Conservation (phyloP, 2,113 vertebrate species). For the Carassius carassius region DNA sequence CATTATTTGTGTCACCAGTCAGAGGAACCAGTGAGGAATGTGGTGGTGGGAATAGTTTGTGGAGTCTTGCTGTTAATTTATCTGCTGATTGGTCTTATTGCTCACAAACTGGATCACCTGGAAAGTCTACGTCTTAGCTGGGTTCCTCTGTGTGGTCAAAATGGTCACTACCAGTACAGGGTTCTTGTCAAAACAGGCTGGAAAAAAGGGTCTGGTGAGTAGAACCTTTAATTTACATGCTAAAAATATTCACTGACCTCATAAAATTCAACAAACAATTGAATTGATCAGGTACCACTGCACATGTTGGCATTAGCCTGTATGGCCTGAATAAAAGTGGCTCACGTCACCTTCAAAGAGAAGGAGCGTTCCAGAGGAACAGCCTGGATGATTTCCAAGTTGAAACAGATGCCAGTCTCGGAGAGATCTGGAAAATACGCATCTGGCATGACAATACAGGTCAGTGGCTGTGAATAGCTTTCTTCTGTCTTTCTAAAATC, state of each 20-base stretch:
- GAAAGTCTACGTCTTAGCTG: slow-evolving; percentile 71
- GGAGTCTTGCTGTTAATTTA: slow-evolving; percentile 72
- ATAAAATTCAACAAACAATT: neutral
- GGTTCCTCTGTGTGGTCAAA: slow-evolving; percentile 75
- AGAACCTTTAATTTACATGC: neutral
- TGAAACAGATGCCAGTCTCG: slow-evolving; percentile 76
- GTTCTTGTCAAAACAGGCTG: slow-evolving; percentile 81
- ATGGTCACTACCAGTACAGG: slow-evolving; percentile 75
- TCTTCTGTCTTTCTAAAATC: neutral
- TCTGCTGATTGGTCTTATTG: slow-evolving; percentile 73
- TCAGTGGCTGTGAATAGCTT: slow-evolving; percentile 42
- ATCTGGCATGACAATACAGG: slow-evolving; percentile 86
- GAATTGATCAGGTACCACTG: slow-evolving; percentile 73
- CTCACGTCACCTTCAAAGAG: slow-evolving; percentile 75
- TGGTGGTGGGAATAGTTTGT: slow-evolving; percentile 73
- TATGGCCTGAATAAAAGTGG: slow-evolving; percentile 79
- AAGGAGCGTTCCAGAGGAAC: slow-evolving; percentile 77
- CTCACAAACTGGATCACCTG: slow-evolving; percentile 79
- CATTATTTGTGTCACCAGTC: slow-evolving; percentile 59
- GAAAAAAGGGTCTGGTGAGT: slow-evolving; percentile 74
- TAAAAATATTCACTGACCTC: neutral
- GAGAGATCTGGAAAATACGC: slow-evolving; percentile 82
- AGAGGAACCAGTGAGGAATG: slow-evolving; percentile 62
- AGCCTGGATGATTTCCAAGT: slow-evolving; percentile 79
- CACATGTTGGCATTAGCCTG: slow-evolving; percentile 79